phyloP scores from a whole-genome alignment of 2,888 invertebrate genomes.

The Dryomyza anilis region DNA sequence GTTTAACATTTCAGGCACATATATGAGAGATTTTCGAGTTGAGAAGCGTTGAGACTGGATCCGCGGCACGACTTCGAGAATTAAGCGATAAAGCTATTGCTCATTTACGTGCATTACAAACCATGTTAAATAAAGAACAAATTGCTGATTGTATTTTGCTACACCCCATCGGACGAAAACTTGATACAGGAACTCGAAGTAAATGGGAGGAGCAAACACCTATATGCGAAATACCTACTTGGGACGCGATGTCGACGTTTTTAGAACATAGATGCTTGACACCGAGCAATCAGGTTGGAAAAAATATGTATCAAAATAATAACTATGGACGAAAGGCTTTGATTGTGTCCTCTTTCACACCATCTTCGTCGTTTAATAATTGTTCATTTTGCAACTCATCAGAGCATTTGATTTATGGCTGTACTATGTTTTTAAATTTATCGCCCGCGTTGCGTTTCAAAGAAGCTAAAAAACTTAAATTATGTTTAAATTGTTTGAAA shows the following conservation, averaged over 20 bases:
- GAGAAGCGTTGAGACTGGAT: slow-evolving; percentile 23
- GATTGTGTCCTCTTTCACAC: too few species aligned
- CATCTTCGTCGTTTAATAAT: background rate
- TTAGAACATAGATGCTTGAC: slow-evolving; percentile 1
- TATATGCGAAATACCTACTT: slow-evolving; percentile 24
- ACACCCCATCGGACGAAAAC: slow-evolving; percentile 19
- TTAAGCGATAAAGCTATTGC: slow-evolving; percentile 25
- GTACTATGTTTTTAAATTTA: slow-evolving; percentile 12
- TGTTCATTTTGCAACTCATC: slow-evolving; percentile 20
- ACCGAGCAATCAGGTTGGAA: background rate
- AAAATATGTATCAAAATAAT: background rate
- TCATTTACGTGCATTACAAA: slow-evolving; percentile 24
- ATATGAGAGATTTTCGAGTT: slow-evolving; percentile 30
- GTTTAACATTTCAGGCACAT: slow-evolving; percentile 30
- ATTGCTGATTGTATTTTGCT: slow-evolving; percentile 27
- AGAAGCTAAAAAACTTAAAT: slow-evolving; percentile 22
- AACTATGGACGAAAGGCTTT: slow-evolving; percentile 11
- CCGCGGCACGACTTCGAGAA: slow-evolving; percentile 25
- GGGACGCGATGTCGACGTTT: slow-evolving; percentile 24
- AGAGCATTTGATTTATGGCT: slow-evolving; percentile 18
- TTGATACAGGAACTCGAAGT: slow-evolving; percentile 2
- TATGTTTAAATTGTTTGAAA: slow-evolving; percentile 34
- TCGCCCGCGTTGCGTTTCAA: slow-evolving; percentile 15
- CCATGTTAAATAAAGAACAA: slow-evolving; percentile 25
- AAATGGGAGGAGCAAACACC: slow-evolving; percentile 8